Percentiles rank a stretch among this genome's conserved stretches.
Conservation (phyloP, 2,888 invertebrate genomes). For the Epirrita christyi region DNA sequence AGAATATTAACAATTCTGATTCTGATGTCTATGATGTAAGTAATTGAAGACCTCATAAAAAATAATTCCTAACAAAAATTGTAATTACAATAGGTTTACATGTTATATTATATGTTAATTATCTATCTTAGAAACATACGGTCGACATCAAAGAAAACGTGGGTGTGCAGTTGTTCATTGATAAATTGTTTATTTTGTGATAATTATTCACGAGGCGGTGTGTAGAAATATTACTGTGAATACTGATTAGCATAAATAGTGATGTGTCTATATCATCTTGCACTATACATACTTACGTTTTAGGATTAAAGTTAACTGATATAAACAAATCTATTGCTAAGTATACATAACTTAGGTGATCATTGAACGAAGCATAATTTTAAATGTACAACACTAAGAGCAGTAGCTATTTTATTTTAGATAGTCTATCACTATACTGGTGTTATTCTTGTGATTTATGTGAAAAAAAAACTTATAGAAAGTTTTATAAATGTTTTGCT, state of each 20-base stretch:
- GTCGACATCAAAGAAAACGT: conserved; percentile 14
- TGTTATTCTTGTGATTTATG: too few relatives aligned
- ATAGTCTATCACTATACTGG: too few relatives aligned
- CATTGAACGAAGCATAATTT: neutral
- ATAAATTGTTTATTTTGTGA: neutral
- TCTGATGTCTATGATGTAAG: too few relatives aligned
- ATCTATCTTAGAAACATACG: neutral
- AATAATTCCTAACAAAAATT: too few relatives aligned
- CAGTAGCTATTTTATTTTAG: too few relatives aligned
- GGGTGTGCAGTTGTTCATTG: conserved; percentile 1
- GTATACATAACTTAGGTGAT: neutral
- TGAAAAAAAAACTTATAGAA: neutral
- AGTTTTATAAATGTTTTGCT: conserved; percentile 23
- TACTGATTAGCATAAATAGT: neutral
- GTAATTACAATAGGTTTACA: too few relatives aligned
- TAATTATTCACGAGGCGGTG: conserved; percentile 2
- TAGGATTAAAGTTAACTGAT: neutral
- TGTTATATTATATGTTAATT: too few relatives aligned
- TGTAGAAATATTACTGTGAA: conserved; percentile 2
- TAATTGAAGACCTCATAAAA: too few relatives aligned
- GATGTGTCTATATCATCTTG: neutral
- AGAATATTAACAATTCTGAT: too few relatives aligned
- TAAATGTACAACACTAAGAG: neutral
- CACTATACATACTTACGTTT: neutral
- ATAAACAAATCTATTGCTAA: neutral